These are phyloP conservation scores for Pangasianodon gigas DNA, from an alignment of 2,113 vertebrate species.

Conservation along the genomic window DNA sequence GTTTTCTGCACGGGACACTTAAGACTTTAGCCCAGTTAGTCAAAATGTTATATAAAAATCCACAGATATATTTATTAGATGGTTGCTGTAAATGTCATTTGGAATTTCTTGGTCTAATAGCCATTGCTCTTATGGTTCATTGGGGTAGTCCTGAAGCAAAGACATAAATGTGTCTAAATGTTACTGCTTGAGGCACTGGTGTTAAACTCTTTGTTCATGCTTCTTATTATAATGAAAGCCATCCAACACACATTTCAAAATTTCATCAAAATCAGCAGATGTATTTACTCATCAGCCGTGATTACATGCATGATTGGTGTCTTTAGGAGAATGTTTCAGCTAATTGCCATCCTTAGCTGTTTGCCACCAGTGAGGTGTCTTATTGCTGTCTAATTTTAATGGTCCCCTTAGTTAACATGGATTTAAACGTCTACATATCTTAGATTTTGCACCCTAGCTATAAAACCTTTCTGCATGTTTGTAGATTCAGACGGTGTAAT, in stretches of 20 bases:
- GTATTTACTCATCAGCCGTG: conserved; percentile 18
- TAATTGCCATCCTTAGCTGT: conserved; percentile 57
- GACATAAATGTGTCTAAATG: neutral
- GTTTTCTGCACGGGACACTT: neutral
- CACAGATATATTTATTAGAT: neutral
- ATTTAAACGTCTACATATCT: conserved; percentile 46
- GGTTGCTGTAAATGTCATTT: neutral
- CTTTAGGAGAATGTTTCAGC: conserved; percentile 56
- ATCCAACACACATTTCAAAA: conserved; percentile 4
- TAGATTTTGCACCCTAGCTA: neutral
- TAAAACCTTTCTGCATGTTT: conserved; percentile 34
- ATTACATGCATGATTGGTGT: conserved; percentile 24
- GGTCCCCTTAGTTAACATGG: conserved; percentile 55
- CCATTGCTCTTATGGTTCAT: neutral
- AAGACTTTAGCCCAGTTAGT: neutral
- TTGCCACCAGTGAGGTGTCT: conserved; percentile 47
- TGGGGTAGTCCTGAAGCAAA: neutral
- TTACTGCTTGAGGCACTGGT: neutral
- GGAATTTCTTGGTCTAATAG: neutral
- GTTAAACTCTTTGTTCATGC: neutral
- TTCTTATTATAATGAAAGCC: neutral
- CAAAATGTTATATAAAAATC: neutral
- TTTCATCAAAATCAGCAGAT: conserved; percentile 18
- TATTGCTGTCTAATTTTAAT: conserved; percentile 61
- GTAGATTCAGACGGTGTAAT: conserved; percentile 41